Conservation (phyloP, 1,140 invertebrate species). For the Megalopta genalis region DNA sequence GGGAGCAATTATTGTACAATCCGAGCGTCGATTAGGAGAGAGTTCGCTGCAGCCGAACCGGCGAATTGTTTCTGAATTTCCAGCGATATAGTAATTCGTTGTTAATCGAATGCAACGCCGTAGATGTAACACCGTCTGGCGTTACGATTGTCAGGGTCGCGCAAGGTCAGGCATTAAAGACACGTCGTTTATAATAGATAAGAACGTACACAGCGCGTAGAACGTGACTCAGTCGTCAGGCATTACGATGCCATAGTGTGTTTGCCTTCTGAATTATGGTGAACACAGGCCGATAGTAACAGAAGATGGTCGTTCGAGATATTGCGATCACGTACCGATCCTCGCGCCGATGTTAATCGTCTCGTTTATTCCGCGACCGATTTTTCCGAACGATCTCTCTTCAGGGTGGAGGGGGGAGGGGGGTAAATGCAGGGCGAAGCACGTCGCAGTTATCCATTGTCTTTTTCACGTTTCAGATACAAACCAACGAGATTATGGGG, state of each 20-base stretch:
- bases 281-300: too few relatives aligned
- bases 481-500: conserved; percentile 95
- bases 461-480: conserved; percentile 84
- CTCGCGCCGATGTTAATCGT: too few relatives aligned
- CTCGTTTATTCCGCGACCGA: too few relatives aligned
- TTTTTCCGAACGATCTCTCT: too few relatives aligned
- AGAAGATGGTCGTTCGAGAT: too few relatives aligned
- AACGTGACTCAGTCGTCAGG: background rate
- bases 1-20: too few relatives aligned
- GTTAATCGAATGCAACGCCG: background rate
- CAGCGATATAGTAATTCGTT: background rate
- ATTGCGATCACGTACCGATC: too few relatives aligned
- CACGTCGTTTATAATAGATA: background rate
- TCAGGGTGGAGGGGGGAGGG: too few relatives aligned
- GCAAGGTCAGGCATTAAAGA: background rate
- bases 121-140: background rate
- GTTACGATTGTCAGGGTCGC: background rate
- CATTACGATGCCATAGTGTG: background rate
- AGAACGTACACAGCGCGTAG: background rate
- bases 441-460: background rate
- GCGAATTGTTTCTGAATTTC: too few relatives aligned
- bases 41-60: too few relatives aligned
- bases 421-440: too few relatives aligned
- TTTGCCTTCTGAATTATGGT: background rate
- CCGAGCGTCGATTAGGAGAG: too few relatives aligned